Conservation (phyloP, 2,113 vertebrate genomes). For the Neopipo cinnamomea region DNA sequence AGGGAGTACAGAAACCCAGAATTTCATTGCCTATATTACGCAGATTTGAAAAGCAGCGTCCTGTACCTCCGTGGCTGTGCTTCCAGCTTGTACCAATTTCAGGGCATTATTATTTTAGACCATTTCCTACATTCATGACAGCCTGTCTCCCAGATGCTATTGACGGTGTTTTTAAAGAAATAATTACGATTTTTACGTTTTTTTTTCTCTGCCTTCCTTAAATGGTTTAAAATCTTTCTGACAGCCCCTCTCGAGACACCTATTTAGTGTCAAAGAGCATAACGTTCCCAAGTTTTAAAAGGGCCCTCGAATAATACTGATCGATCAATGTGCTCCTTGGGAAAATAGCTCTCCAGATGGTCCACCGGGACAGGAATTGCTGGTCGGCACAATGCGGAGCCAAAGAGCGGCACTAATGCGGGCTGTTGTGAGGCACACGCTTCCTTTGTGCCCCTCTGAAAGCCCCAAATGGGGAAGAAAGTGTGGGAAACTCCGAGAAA, state of each 20-base stretch:
- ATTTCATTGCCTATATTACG: not conserved
- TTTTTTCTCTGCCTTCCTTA: not conserved
- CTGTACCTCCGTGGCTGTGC: not conserved
- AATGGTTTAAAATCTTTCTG: constrained; percentile 58
- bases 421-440: constrained; percentile 92
- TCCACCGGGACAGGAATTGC: constrained; percentile 67
- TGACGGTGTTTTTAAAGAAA: not conserved
- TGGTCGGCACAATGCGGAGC: constrained; percentile 75
- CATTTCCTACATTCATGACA: not conserved
- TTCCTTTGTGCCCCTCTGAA: constrained; percentile 82
- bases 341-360: constrained; percentile 85
- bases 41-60: not conserved
- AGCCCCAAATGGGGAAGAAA: constrained; percentile 79
- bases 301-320: constrained; percentile 48
- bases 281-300: constrained; percentile 69
- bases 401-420: constrained; percentile 85
- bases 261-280: constrained; percentile 72
- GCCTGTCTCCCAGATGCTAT: not conserved
- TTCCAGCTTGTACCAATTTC: not conserved
- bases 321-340: constrained; percentile 70
- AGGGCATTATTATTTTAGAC: not conserved
- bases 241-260: constrained; percentile 41
- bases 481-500: constrained; percentile 88
- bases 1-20: not conserved
- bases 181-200: not conserved